phyloP scores from a whole-genome alignment of 2,113 vertebrate genomes.

The Siniperca knerii region DNA sequence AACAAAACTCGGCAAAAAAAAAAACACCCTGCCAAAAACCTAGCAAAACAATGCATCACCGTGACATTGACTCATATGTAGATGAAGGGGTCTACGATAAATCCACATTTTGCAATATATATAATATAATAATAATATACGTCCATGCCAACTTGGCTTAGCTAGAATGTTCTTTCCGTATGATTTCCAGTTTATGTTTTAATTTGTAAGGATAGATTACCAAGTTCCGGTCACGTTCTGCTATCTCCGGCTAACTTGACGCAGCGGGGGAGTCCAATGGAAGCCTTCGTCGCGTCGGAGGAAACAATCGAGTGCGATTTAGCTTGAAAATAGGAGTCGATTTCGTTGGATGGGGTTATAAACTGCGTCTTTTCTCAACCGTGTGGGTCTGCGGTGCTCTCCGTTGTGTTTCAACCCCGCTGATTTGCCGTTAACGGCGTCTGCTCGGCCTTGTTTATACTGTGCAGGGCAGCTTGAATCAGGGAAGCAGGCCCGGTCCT shows the following conservation, averaged over 20 bases:
- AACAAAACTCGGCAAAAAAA: neutral
- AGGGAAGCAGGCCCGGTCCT: slow-evolving; percentile 72
- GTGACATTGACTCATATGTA: rapidly evolving
- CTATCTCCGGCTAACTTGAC: slow-evolving; percentile 43
- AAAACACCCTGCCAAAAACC: neutral
- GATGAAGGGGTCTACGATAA: rapidly evolving
- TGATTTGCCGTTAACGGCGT: neutral
- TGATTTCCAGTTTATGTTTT: neutral
- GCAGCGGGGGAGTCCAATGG: slow-evolving; percentile 79
- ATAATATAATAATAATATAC: too few relatives aligned
- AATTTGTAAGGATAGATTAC: neutral
- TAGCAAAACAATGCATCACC: rapidly evolving
- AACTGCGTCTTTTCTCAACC: rapidly evolving
- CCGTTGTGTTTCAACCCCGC: neutral
- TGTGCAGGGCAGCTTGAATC: slow-evolving; percentile 56
- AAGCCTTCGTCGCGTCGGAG: slow-evolving; percentile 77
- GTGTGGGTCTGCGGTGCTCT: neutral
- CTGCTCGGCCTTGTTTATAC: slow-evolving; percentile 80
- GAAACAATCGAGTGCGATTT: slow-evolving; percentile 81
- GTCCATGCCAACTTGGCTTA: rapidly evolving
- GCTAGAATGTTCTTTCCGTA: neutral
- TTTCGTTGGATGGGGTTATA: neutral
- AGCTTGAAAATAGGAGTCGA: slow-evolving; percentile 31
- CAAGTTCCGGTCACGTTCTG: neutral
- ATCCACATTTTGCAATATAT: neutral